Evolutionary conservation across 64 coral and sea anemone genomes (phyloP).

Genomic region (Pocillopora damicornis): DNA sequence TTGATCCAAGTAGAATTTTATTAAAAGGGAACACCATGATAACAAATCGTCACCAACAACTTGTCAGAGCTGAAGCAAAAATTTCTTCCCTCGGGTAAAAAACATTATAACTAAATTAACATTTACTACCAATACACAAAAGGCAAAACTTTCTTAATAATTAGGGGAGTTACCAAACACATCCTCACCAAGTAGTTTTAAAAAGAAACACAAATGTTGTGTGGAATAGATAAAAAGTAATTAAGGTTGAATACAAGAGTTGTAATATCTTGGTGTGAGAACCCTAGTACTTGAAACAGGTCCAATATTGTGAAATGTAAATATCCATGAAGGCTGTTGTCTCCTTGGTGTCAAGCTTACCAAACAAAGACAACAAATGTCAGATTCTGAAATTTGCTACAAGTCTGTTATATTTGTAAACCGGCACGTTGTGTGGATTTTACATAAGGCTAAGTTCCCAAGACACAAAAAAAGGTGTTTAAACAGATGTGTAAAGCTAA

Average conservation of each 20-base stretch:
- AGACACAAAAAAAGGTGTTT: not conserved
- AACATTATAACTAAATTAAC: no score
- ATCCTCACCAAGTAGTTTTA: no score
- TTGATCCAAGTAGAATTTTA: not conserved
- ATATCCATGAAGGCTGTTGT: not conserved
- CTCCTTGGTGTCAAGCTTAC: not conserved
- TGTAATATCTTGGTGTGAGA: not conserved
- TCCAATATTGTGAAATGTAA: not conserved
- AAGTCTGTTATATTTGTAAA: not conserved
- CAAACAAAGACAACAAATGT: not conserved
- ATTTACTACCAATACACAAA: no score
- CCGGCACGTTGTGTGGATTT: not conserved
- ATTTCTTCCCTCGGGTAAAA: no score
- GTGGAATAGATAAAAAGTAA: no score
- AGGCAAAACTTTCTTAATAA: no score
- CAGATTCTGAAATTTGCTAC: not conserved
- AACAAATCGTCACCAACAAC: not conserved
- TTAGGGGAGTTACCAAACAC: no score
- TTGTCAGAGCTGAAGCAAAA: not conserved
- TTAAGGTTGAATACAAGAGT: no score
- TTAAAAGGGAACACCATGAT: not conserved
- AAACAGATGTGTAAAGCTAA: not conserved
- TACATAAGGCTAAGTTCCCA: not conserved
- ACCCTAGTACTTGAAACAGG: not conserved
- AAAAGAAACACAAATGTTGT: no score